Conservation (phyloP, 1,140 invertebrate species). For the Drosophila santomea region DNA sequence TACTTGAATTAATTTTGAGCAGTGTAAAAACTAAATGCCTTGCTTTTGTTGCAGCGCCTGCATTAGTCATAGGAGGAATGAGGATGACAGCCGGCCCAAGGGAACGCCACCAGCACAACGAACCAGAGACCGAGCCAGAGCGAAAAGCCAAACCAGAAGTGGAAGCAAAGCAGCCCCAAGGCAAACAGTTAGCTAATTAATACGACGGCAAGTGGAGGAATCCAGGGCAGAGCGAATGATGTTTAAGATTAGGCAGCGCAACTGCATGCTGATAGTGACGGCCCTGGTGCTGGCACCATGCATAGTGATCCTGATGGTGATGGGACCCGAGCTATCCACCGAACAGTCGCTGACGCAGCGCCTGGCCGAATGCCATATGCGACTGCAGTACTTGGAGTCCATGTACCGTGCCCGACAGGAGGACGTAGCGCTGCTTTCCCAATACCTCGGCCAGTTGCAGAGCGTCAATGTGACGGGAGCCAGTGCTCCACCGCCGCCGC, state of each 20-base stretch:
- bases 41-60: constrained; percentile 45
- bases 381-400: constrained; percentile 89
- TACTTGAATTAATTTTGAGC: neutral
- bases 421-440: constrained; percentile 88
- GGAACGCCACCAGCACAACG: constrained; percentile 37
- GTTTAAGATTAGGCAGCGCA: constrained; percentile 84
- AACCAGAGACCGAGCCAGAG: constrained; percentile 10
- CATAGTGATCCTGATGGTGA: constrained; percentile 85
- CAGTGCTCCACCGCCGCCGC: constrained; percentile 15
- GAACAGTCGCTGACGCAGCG: constrained; percentile 89
- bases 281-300: constrained; percentile 86
- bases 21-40: constrained; percentile 5
- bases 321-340: constrained; percentile 86
- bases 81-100: constrained; percentile 44
- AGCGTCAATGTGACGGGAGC: constrained; percentile 40
- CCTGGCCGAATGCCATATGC: constrained; percentile 89
- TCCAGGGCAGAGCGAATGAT: constrained; percentile 38
- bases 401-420: constrained; percentile 89
- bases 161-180: constrained; percentile 22
- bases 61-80: constrained; percentile 49
- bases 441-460: constrained; percentile 86
- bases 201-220: constrained; percentile 8
- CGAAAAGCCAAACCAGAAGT: constrained; percentile 7
- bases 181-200: constrained; percentile 38
- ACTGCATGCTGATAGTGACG: constrained; percentile 85